Evolutionary conservation across 2,797 vertebrate genomes (phyloP).

Genomic region (Sternotherus odoratus): DNA sequence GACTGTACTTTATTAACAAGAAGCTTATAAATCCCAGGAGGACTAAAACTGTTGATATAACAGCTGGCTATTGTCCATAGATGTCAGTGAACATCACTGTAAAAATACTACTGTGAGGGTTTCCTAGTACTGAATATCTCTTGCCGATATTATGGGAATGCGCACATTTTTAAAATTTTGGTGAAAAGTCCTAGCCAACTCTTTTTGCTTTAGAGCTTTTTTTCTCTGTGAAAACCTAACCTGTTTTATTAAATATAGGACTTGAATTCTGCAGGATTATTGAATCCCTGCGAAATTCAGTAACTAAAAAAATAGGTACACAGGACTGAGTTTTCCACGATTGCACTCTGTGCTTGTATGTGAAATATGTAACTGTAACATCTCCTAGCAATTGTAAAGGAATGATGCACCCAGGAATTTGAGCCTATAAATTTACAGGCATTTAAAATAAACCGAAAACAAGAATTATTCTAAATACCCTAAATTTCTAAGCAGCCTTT

Average conservation of each 20-base stretch:
- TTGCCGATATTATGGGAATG: fast-evolving
- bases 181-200: background rate
- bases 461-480: background rate
- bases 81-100: constrained; percentile 47
- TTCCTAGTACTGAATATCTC: fast-evolving
- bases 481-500: background rate
- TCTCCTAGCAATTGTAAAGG: background rate
- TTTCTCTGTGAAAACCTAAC: background rate
- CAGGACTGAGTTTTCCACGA: background rate
- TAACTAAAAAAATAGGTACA: background rate
- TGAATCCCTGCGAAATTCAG: background rate
- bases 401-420: background rate
- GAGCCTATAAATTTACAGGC: background rate
- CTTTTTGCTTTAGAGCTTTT: background rate
- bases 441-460: background rate
- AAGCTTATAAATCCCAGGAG: background rate
- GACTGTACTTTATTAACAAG: background rate
- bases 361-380: background rate
- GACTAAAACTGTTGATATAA: constrained; percentile 30
- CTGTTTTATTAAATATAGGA: background rate
- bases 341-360: background rate
- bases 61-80: constrained; percentile 50
- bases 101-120: constrained; percentile 7
- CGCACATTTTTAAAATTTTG: background rate
- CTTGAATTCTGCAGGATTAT: background rate